These are phyloP conservation scores for Heterodera schachtii DNA, from an alignment of 1,140 invertebrate species.

Conservation along the genomic window DNA sequence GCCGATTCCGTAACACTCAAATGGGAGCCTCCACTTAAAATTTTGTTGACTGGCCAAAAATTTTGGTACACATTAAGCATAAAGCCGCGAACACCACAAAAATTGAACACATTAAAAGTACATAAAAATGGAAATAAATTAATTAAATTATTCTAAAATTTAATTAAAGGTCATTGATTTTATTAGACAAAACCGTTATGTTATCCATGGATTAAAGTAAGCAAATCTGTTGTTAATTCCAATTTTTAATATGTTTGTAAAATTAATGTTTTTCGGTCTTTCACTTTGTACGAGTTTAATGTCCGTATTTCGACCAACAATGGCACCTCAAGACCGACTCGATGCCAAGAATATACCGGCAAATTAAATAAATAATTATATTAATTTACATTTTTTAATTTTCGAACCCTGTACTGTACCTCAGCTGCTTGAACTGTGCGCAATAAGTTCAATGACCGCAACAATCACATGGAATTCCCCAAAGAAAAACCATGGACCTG, in stretches of 20 bases:
- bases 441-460: constrained; percentile 61
- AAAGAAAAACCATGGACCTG: constrained; percentile 62
- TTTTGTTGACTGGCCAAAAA: constrained; percentile 55
- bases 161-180: constrained; percentile 63
- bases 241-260: too few species aligned
- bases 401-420: constrained; percentile 63
- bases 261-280: not conserved
- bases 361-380: not conserved
- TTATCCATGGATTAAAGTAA: constrained; percentile 56
- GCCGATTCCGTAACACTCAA: constrained; percentile 62
- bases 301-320: constrained; percentile 59
- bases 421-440: constrained; percentile 59
- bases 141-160: constrained; percentile 45
- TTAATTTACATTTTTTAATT: not conserved
- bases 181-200: constrained; percentile 56
- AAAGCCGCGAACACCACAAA: constrained; percentile 40
- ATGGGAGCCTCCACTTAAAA: constrained; percentile 59
- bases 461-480: constrained; percentile 62
- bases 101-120: constrained; percentile 13
- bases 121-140: constrained; percentile 31
- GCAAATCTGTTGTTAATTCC: too few species aligned
- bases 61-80: constrained; percentile 64
- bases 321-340: constrained; percentile 56
- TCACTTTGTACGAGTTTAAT: constrained; percentile 56
- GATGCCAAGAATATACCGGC: constrained; percentile 63